Evolutionary conservation across 2,888 invertebrate genomes (phyloP).

Genomic region (Anticlea derivata): DNA sequence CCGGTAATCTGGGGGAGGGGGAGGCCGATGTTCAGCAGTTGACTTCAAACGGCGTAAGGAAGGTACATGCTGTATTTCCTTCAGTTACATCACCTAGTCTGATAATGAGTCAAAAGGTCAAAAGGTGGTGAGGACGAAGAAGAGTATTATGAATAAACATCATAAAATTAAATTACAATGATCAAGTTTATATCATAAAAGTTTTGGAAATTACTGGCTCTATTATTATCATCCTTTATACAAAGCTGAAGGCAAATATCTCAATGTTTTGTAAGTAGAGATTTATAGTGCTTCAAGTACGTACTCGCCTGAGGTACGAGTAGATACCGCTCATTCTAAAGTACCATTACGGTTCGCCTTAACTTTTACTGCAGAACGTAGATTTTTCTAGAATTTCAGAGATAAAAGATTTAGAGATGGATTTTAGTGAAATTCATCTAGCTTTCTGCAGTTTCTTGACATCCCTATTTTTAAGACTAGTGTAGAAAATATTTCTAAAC

Average conservation of each 20-base stretch:
- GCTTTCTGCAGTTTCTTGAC: not conserved
- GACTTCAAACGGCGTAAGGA: no score
- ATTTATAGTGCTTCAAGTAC: conserved; percentile 13
- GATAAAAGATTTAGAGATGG: conserved; percentile 5
- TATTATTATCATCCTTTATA: no score
- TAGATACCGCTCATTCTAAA: conserved; percentile 20
- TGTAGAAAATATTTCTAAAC: no score
- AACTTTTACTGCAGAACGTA: conserved; percentile 15
- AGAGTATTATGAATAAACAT: no score
- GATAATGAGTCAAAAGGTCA: no score
- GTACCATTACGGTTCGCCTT: conserved; percentile 14
- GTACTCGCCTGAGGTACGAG: conserved; percentile 5
- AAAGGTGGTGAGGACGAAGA: no score
- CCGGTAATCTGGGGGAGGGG: no score
- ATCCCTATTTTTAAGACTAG: not conserved
- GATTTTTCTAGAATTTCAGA: conserved; percentile 12
- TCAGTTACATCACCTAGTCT: no score
- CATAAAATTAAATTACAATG: no score
- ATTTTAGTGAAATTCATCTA: conserved; percentile 1
- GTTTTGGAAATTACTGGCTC: not conserved
- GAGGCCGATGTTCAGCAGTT: no score
- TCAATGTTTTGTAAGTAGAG: not conserved
- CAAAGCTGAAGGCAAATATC: conserved; percentile 1
- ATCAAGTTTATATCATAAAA: no score
- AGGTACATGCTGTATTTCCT: no score